Conservation (phyloP, 1,140 invertebrate genomes). For the Babylonia areolata region DNA sequence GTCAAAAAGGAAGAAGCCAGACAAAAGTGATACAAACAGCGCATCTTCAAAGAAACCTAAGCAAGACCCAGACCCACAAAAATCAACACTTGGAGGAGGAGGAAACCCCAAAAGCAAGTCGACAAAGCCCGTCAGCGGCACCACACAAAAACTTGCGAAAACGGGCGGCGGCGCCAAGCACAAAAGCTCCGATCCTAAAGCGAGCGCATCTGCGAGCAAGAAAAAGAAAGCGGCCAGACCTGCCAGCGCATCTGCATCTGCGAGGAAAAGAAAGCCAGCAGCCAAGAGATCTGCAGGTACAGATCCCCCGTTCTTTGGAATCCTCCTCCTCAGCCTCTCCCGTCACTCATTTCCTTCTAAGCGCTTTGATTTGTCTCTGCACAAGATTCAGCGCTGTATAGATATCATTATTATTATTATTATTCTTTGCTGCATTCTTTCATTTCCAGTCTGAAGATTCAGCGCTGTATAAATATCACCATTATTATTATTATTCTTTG, state of each 20-base stretch:
- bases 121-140: background rate
- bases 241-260: background rate
- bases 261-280: conserved; percentile 1
- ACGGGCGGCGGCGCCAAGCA: background rate
- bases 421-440: too few species aligned
- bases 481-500: too few species aligned
- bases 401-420: too few species aligned
- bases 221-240: background rate
- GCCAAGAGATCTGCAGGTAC: too few species aligned
- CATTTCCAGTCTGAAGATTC: too few species aligned
- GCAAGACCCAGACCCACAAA: background rate
- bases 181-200: background rate
- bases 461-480: too few species aligned
- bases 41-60: background rate
- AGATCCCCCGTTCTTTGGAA: too few species aligned
- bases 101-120: background rate
- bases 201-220: background rate
- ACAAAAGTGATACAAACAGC: background rate
- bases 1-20: background rate
- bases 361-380: too few species aligned
- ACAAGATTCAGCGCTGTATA: too few species aligned
- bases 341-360: too few species aligned
- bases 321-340: too few species aligned
- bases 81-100: background rate
- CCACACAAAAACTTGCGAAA: background rate